Conservation (phyloP, 2,888 invertebrate species). For the Baccha elongata region DNA sequence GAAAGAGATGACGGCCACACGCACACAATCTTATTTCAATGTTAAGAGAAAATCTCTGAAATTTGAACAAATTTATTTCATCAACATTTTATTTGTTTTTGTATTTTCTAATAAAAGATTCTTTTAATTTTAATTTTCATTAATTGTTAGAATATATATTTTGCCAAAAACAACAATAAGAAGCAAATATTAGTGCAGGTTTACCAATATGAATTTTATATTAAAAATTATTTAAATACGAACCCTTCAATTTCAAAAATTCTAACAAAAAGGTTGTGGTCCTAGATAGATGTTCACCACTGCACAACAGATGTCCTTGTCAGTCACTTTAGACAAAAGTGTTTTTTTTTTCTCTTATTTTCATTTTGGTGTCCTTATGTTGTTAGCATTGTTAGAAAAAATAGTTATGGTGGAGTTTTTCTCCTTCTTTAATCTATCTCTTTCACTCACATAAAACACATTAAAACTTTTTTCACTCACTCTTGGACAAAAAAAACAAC, state of each 20-base stretch:
- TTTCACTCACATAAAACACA: not conserved
- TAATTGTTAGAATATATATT: not conserved
- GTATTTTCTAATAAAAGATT: not conserved
- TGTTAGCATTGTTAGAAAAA: constrained; percentile 48
- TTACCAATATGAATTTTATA: too few relatives aligned
- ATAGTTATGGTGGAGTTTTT: constrained; percentile 56
- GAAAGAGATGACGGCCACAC: constrained; percentile 42
- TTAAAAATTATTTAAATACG: constrained; percentile 18
- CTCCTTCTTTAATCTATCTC: constrained; percentile 20
- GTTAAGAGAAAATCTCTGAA: constrained; percentile 32
- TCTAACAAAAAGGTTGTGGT: constrained; percentile 32
- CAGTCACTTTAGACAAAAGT: not conserved
- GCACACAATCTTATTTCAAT: constrained; percentile 45
- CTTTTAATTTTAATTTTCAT: not conserved
- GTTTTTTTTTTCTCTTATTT: constrained; percentile 35
- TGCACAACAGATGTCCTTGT: constrained; percentile 65
- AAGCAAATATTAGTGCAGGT: too few relatives aligned
- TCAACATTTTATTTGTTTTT: not conserved
- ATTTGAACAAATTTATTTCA: constrained; percentile 1
- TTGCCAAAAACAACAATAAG: not conserved
- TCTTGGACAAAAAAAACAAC: constrained; percentile 9
- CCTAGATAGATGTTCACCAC: constrained; percentile 31
- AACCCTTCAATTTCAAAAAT: constrained; percentile 24
- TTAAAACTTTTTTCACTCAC: constrained; percentile 38
- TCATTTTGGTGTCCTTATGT: constrained; percentile 47